phyloP scores from a whole-genome alignment of 2,797 vertebrate genomes.

The Enteromius radiatus region DNA sequence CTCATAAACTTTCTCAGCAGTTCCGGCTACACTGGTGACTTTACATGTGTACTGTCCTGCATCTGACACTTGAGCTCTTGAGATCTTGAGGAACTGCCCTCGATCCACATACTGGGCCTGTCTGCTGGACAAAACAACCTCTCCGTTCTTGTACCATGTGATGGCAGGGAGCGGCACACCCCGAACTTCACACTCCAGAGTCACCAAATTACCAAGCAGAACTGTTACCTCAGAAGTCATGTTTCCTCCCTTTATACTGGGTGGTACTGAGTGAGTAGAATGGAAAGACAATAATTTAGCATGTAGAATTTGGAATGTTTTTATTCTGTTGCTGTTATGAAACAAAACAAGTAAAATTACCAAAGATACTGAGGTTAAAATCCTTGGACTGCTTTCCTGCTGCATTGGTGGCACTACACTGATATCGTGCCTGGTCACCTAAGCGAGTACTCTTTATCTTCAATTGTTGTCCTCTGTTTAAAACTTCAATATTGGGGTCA shows the following conservation, averaged over 20 bases:
- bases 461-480: constrained; percentile 84
- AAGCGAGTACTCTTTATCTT: constrained; percentile 85
- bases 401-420: constrained; percentile 85
- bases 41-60: constrained; percentile 85
- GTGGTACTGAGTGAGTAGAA: constrained; percentile 80
- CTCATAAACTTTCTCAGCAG: constrained; percentile 82
- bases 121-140: constrained; percentile 77
- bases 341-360: constrained; percentile 67
- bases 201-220: constrained; percentile 82
- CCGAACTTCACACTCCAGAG: constrained; percentile 88
- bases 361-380: constrained; percentile 83
- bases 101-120: constrained; percentile 85
- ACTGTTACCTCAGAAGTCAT: constrained; percentile 81
- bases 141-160: constrained; percentile 88
- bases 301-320: neutral
- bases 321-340: neutral
- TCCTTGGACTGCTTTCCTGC: constrained; percentile 91
- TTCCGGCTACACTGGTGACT: constrained; percentile 83
- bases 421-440: constrained; percentile 90
- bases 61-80: constrained; percentile 82
- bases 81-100: constrained; percentile 89
- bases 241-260: constrained; percentile 91
- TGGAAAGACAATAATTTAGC: neutral
- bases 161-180: constrained; percentile 87
- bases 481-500: constrained; percentile 87